These are phyloP conservation scores for Paraescarpia echinospica DNA, from an alignment of 1,140 invertebrate species.

Conservation along the genomic window DNA sequence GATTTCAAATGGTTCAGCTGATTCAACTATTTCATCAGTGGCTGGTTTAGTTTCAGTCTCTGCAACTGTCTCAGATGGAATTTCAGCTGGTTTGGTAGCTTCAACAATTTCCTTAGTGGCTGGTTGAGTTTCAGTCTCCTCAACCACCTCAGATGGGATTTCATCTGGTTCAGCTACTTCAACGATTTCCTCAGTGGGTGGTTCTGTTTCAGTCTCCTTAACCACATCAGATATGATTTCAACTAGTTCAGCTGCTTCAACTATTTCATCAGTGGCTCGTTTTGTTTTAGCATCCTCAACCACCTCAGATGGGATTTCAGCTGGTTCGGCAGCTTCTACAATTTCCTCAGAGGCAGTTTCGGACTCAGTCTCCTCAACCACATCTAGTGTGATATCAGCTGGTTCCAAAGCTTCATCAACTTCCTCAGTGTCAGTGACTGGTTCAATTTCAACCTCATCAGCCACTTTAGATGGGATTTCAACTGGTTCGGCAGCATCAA, in stretches of 20 bases:
- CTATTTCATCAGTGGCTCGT: background rate
- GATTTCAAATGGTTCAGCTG: too few species aligned
- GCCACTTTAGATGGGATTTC: background rate
- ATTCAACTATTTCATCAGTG: too few species aligned
- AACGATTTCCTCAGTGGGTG: background rate
- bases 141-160: too few species aligned
- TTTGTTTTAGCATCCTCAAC: background rate
- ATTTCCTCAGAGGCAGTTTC: background rate
- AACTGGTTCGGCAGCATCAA: background rate
- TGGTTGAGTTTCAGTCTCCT: too few species aligned
- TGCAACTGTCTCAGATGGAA: too few species aligned
- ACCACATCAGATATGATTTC: too few species aligned
- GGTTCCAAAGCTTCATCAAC: background rate
- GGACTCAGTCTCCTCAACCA: background rate
- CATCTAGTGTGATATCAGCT: background rate
- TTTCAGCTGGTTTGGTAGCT: too few species aligned
- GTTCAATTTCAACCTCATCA: background rate
- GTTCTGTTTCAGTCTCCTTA: background rate
- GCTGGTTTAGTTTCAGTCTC: too few species aligned
- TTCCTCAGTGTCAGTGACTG: background rate
- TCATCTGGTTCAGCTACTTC: background rate
- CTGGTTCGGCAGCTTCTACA: background rate
- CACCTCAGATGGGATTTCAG: background rate
- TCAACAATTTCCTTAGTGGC: too few species aligned
- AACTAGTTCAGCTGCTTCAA: background rate